Evolutionary conservation across 37 sponge, comb jelly and placozoan species (phyloP).

Genomic region (Aplysina aerophoba): DNA sequence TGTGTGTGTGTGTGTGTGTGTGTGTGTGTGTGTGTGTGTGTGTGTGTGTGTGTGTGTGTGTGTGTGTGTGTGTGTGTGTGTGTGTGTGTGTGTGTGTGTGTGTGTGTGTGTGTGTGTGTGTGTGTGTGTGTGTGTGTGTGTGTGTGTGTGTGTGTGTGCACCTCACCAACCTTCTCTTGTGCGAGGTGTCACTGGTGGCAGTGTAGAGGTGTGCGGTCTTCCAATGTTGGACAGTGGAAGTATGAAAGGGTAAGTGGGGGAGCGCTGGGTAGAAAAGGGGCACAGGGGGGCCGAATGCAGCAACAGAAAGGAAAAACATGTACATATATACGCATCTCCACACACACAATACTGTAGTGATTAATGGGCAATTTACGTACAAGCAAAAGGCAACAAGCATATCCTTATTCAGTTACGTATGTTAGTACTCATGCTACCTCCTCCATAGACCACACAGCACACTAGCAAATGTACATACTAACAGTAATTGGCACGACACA

Average conservation of each 20-base stretch:
- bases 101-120: background rate
- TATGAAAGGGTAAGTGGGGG: constrained; percentile 62
- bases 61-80: no score
- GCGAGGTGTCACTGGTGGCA: constrained; percentile 26
- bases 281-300: no score
- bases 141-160: background rate
- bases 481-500: no score
- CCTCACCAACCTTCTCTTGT: constrained; percentile 1
- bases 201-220: background rate
- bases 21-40: background rate
- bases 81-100: no score
- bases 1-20: background rate
- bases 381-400: no score
- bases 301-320: background rate
- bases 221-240: background rate
- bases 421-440: no score
- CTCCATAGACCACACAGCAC: no score
- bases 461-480: no score
- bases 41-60: no score
- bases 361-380: no score
- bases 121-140: background rate
- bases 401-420: no score
- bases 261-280: constrained; percentile 42
- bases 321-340: background rate
- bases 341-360: no score